Evolutionary conservation across 2,797 vertebrate genomes (phyloP).

Genomic region (Cichlasoma orientale): DNA sequence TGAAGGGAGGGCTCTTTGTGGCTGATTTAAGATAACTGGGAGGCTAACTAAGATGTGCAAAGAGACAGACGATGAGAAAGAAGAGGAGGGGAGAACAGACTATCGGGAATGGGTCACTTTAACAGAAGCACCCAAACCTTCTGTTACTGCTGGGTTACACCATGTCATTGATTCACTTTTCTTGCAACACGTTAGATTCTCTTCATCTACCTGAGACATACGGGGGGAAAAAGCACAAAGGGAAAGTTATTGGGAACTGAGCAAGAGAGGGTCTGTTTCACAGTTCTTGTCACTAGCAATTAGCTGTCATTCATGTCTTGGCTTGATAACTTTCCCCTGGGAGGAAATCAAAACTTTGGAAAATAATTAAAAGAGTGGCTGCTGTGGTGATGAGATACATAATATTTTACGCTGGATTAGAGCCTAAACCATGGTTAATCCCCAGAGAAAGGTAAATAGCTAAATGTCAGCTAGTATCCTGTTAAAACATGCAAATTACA

Average conservation of each 20-base stretch:
- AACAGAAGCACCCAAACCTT: constrained; percentile 4
- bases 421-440: constrained; percentile 66
- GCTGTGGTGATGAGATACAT: constrained; percentile 61
- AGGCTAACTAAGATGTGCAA: constrained; percentile 24
- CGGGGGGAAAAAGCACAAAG: not conserved
- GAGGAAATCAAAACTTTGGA: constrained; percentile 61
- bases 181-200: not conserved
- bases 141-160: not conserved
- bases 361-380: constrained; percentile 65
- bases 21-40: constrained; percentile 45
- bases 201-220: constrained; percentile 2
- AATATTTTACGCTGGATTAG: constrained; percentile 72
- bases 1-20: constrained; percentile 16
- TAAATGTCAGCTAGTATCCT: constrained; percentile 67
- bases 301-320: constrained; percentile 31
- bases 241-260: not conserved
- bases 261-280: constrained; percentile 2
- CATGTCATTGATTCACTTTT: constrained; percentile 3
- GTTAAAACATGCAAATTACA: constrained; percentile 74
- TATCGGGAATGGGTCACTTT: constrained; percentile 1
- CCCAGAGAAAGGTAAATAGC: constrained; percentile 66
- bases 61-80: not conserved
- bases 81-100: not conserved
- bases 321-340: constrained; percentile 28
- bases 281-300: constrained; percentile 9